Conservation (phyloP, 2,113 vertebrate species). For the Leucopsar rothschildi region DNA sequence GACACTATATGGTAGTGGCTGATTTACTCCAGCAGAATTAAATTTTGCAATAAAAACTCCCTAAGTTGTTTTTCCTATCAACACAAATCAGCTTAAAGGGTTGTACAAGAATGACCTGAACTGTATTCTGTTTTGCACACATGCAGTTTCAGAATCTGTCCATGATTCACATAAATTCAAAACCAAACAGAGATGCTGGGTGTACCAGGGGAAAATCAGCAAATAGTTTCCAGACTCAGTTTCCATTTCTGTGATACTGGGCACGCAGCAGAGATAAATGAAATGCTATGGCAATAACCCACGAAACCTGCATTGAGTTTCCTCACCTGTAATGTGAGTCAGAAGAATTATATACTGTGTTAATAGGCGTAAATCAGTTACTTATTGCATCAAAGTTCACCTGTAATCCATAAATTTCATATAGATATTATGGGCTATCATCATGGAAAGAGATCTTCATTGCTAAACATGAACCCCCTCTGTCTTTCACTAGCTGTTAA, state of each 20-base stretch:
- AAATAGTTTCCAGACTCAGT: background rate
- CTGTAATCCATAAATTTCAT: conserved; percentile 22
- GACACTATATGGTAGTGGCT: background rate
- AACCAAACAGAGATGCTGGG: background rate
- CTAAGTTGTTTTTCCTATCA: background rate
- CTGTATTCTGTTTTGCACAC: background rate
- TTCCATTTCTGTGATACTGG: background rate
- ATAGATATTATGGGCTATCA: background rate
- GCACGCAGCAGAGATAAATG: background rate
- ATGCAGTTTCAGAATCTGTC: background rate
- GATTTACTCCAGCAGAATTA: background rate
- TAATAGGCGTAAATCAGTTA: background rate
- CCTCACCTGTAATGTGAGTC: background rate
- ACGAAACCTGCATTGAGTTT: background rate
- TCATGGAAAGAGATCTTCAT: background rate
- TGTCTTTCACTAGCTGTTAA: conserved; percentile 1
- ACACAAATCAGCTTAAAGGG: background rate
- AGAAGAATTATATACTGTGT: background rate
- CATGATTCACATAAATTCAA: background rate
- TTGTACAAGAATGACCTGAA: background rate
- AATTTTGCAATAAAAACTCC: background rate
- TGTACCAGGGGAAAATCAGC: background rate
- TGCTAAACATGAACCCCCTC: background rate
- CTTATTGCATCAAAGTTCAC: conserved; percentile 7
- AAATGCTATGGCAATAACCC: background rate